Evolutionary conservation across 2,113 vertebrate species (phyloP), one percentile per base, ranked within the genome.

Genomic region (Petromus typicus): DNA sequence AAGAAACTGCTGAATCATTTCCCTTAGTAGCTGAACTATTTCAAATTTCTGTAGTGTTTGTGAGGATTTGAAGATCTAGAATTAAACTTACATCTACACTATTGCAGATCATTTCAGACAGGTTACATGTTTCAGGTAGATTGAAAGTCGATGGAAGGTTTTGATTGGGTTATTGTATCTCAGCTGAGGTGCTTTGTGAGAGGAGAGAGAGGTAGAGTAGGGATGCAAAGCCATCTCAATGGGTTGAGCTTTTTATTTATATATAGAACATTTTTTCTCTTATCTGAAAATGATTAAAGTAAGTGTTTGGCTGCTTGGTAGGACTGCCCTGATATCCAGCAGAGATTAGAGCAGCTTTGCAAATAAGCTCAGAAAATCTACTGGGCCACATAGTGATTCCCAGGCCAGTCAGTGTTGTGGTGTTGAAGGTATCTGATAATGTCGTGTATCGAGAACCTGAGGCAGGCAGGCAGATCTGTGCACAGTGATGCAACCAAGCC

Each of bases 251-350:
- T 90, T 96, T 91, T 91, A 83, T 93, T 96, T 96, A 88, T 88
- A 63, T 25, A 87, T 7, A 78, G 66, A 90, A 81, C 27, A 54
- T 40, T 61, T 85, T 61, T 91, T 71, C 83, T 51, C 25, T 87
- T 93, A 37, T 79, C 85, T 79, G 54, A 96, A 97, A 95, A 90
- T 92, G 88, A 83, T 95, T 93, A 88, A 67, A 94, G 69, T 89
- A 78, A 86, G 7, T 82, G 4, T 92, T 84, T 94, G 88, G 48
- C 54, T 95, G 54, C 43, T 86, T 92, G 82, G 81, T 56, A 93
- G 92, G 56, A 78, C 66, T 91, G 40, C 27, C 56, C 78, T 90
- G 95, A 95, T 92, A 95, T 83, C 92, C 82, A 93, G 85, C 34
- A 48, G 61, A 92, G 78, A 94, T 90, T 96, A 90, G 3, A 89